Conservation (phyloP, 2,888 invertebrate species). For the Rotaria sp. region DNA sequence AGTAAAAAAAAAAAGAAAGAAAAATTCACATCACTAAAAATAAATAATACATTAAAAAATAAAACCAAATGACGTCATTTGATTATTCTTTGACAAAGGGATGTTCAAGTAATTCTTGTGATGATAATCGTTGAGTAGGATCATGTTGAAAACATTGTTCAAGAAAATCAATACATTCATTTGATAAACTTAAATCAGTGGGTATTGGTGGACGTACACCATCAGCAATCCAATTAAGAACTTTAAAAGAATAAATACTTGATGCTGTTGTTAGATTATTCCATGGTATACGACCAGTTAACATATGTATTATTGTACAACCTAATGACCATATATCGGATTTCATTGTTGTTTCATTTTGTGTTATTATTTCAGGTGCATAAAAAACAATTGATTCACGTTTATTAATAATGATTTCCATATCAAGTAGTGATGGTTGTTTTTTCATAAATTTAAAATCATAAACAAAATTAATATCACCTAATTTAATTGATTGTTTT, state of each 20-base stretch:
- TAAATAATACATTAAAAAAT: neutral
- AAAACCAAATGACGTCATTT: neutral
- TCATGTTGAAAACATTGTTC: slow-evolving; percentile 9
- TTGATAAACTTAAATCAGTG: neutral
- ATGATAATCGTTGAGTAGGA: slow-evolving; percentile 7
- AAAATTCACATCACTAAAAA: neutral
- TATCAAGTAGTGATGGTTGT: neutral
- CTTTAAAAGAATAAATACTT: neutral
- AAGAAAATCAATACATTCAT: slow-evolving; percentile 23
- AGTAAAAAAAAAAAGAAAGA: neutral
- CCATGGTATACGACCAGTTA: slow-evolving; percentile 28
- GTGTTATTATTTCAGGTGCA: neutral
- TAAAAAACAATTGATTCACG: slow-evolving; percentile 16
- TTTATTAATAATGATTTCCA: neutral
- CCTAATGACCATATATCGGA: slow-evolving; percentile 10
- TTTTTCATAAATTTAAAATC: slow-evolving; percentile 27
- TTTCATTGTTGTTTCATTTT: neutral
- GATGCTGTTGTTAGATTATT: neutral
- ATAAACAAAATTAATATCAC: slow-evolving; percentile 19
- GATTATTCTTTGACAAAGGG: neutral
- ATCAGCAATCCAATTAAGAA: neutral
- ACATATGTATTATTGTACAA: slow-evolving; percentile 12
- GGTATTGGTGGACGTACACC: neutral
- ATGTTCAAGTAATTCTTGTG: neutral
- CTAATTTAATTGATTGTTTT: neutral